Conservation (phyloP, 2,888 invertebrate species). For the Petrolisthes cinctipes region DNA sequence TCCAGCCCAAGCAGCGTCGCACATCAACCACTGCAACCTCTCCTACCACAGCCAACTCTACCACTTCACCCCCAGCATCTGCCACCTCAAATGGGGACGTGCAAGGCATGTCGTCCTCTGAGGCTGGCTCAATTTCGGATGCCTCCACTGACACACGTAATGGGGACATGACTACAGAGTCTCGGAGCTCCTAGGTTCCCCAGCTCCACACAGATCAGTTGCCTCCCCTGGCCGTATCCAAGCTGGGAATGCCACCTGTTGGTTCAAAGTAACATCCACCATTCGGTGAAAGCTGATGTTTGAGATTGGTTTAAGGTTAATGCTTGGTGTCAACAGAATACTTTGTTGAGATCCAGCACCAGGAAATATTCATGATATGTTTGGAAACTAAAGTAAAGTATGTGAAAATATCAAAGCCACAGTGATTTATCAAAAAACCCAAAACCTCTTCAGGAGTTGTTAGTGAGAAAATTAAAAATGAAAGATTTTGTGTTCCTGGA, state of each 20-base stretch:
- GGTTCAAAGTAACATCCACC: no score
- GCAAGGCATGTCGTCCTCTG: slow-evolving; percentile 61
- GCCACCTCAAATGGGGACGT: slow-evolving; percentile 54
- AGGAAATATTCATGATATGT: no score
- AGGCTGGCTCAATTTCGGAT: slow-evolving; percentile 62
- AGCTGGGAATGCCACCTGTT: neutral
- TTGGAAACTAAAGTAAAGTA: no score
- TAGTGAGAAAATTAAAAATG: no score
- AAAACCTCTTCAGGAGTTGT: no score
- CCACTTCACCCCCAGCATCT: slow-evolving; percentile 39
- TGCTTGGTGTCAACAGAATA: no score
- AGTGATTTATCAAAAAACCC: no score
- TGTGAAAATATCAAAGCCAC: no score
- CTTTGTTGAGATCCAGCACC: no score
- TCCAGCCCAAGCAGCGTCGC: slow-evolving; percentile 79
- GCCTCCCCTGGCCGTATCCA: neutral
- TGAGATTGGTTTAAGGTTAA: no score
- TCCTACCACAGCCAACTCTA: slow-evolving; percentile 27
- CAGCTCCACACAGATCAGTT: neutral
- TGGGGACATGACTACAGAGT: slow-evolving; percentile 58
- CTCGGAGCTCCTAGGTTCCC: slow-evolving; percentile 53
- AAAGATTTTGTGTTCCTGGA: no score
- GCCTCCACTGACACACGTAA: slow-evolving; percentile 62
- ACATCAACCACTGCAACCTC: slow-evolving; percentile 44
- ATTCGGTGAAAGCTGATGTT: no score